Evolutionary conservation across 2,113 vertebrate genomes (phyloP).

Genomic region (Panthera uncia): DNA sequence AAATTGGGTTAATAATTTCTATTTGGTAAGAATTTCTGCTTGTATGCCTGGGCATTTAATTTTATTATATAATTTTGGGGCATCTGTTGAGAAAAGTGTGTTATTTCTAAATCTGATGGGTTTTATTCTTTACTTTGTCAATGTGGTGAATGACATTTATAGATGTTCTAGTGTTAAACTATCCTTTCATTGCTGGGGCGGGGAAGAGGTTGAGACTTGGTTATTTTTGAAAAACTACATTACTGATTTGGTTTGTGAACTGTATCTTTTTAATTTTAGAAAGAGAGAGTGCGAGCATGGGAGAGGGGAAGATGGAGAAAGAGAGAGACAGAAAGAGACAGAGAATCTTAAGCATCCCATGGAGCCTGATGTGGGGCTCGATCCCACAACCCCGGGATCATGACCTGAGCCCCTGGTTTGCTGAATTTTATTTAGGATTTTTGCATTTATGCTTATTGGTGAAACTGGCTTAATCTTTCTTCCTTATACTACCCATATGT

Average conservation of each 20-base stretch:
- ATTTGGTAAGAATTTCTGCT: neutral
- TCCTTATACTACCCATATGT: neutral
- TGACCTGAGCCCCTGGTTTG: neutral
- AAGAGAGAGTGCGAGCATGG: too few species aligned
- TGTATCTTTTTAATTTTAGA: neutral
- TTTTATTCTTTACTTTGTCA: slow-evolving; percentile 29
- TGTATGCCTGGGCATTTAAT: neutral
- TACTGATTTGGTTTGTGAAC: neutral
- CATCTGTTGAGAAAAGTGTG: neutral
- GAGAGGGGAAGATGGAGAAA: too few species aligned
- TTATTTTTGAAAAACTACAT: neutral
- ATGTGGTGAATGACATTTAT: neutral
- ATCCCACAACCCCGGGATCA: too few species aligned
- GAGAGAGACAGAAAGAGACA: too few species aligned
- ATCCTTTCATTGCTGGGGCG: neutral
- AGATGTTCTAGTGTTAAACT: slow-evolving; percentile 17
- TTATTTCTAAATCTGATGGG: neutral
- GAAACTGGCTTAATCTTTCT: slow-evolving; percentile 24
- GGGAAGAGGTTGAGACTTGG: neutral
- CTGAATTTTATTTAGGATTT: neutral
- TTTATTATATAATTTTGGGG: neutral
- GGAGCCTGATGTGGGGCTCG: too few species aligned
- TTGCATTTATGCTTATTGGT: slow-evolving; percentile 1
- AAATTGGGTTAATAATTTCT: slow-evolving; percentile 29
- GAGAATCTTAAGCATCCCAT: too few species aligned